Evolutionary conservation across 2,888 invertebrate genomes (phyloP), one percentile per base, ranked within the genome.

Genomic region (Acleris holmiana): DNA sequence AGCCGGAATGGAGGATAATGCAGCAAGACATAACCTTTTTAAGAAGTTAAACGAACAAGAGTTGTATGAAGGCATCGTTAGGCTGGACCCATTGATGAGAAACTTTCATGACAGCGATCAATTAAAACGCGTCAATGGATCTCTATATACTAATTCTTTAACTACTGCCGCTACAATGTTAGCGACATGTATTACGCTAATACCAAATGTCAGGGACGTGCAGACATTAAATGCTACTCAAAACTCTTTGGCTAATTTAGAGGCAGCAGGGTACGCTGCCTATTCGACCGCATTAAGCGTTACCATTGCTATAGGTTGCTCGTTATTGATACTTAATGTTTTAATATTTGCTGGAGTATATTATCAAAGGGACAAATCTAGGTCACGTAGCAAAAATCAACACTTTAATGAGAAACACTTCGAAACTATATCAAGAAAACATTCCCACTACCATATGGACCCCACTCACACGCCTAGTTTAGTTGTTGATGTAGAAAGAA

Each of bases 1-100:
- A 60, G 96, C 97, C 0, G 97, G 97, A 4, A 97, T 97, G 97
- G 97, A 97, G 78, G 97, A 97, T 84, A 97, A 97, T 8, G 96
- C 96, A 49, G 95, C 96, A 1, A 93, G 96, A 53, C 97, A 98
- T 90, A 98, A 98, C 88, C 94, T 98, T 71, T 97, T 98, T 88
- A 94, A 96, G 72, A 96, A 97, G 89, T 96, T 98, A 88, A 96
- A 97, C 82, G 97, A 98, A 83, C 95, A 96, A 72, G 96, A 96
- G 69, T 92, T 98, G 23, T 98, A 98, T 89, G 98, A 98, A 82
- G 98, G 98, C 54, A 94, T 96, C 50, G 97, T 98, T 35, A 94
- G 98, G 68, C 96, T 97, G 10, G 97, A 97, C 88, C 97, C 97
- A n/a, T 91, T 97, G 68, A 94, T 95, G 46, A 90, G 95, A 69